Evolutionary conservation across 2,888 invertebrate genomes (phyloP), one percentile per base, ranked within the genome.

Genomic region (Ormyrus thymus): DNA sequence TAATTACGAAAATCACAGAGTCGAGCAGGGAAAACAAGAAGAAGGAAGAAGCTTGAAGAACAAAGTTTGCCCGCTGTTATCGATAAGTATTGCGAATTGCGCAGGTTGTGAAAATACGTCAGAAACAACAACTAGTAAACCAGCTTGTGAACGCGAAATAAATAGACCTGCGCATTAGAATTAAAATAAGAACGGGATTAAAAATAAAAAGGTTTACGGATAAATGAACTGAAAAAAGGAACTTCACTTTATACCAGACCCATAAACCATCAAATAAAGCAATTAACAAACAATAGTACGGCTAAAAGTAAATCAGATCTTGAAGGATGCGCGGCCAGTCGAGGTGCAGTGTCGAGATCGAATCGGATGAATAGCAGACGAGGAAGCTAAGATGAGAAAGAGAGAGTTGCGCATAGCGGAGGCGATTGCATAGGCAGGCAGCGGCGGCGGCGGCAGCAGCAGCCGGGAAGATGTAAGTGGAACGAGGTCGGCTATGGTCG

Each of bases 401-500:
- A 62, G 46, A 29, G 29, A 45, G 62, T 6, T 46, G 7, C 15
- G 43, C 13, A 53, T 7, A 66, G 29, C 29, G 66, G 7, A 55
- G 53, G 29, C 29, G 29, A 29, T 29, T 29, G 29, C 29, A 58
- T 66, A 53, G 11, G 29, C 29, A 11, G 43, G 45, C n/a, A 6
- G 58, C 58, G 4, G 58, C 6, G 58, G 15, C 15, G 7, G 58
- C 7, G 43, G 15, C 53, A 55, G 15, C 43, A n/a, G 62, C 29
- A 50, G 45, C 15, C 10, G 58, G 45, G 8, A 72, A 13, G 46
- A 74, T 64, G 53, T 53, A 13, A 65, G 70, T 66, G 46, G 64
- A 79, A 71, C 74, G 75, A 79, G 75, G 70, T 29, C 58, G 64
- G 59, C n/a, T 70, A 74, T 11, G 58, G 64, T 70, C 68, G 65